Conservation (phyloP, 2,113 vertebrate species). For the Brachypteracias leptosomus region DNA sequence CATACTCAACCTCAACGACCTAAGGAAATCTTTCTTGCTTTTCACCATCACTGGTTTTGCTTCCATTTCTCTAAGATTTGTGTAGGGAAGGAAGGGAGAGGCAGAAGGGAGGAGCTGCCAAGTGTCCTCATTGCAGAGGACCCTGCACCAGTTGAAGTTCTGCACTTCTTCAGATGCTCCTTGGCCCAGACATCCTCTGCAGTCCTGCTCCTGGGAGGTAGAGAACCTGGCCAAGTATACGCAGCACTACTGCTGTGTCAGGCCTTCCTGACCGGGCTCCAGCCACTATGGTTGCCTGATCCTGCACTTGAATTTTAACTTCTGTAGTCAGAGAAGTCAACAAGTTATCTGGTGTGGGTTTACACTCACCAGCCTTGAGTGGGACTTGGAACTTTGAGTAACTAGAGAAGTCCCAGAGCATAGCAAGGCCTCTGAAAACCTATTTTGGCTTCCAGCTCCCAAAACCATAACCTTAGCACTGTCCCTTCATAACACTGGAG, state of each 20-base stretch:
- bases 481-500: neutral
- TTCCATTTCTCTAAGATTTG: neutral
- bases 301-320: neutral
- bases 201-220: neutral
- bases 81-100: neutral
- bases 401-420: neutral
- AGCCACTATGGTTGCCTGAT: neutral
- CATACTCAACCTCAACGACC: neutral
- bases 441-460: neutral
- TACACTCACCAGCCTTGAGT: neutral
- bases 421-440: neutral
- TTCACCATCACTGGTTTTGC: neutral
- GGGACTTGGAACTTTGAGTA: neutral
- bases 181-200: neutral
- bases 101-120: neutral
- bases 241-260: neutral
- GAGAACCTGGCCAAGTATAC: fast-evolving
- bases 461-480: neutral
- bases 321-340: neutral
- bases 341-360: neutral
- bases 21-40: neutral
- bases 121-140: neutral
- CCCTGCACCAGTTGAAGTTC: neutral
- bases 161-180: neutral
- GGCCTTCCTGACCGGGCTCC: neutral